These are phyloP conservation scores for Aphidius gifuensis DNA, from an alignment of 1,140 invertebrate species.

Conservation along the genomic window DNA sequence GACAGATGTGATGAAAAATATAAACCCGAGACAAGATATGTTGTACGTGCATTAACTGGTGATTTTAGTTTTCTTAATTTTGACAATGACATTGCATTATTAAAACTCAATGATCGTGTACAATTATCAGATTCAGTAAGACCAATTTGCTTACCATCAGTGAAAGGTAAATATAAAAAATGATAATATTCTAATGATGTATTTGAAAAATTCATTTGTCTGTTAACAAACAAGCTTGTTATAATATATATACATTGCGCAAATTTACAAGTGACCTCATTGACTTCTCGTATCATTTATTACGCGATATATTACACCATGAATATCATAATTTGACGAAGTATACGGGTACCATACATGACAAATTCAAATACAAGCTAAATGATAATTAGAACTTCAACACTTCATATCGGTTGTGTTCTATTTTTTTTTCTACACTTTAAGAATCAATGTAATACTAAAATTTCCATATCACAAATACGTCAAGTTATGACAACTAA, in stretches of 20 bases:
- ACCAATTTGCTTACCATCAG: conserved; percentile 74
- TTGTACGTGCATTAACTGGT: conserved; percentile 69
- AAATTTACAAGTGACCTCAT: conserved; percentile 22
- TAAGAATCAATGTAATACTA: not conserved
- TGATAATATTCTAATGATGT: not conserved
- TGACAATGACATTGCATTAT: conserved; percentile 80
- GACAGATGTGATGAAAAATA: conserved; percentile 72
- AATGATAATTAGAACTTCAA: not conserved
- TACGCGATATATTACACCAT: conserved; percentile 24
- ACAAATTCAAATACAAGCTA: not conserved
- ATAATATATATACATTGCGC: conserved; percentile 12
- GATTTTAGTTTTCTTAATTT: conserved; percentile 80
- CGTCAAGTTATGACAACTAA: too few relatives aligned
- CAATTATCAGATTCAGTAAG: conserved; percentile 70
- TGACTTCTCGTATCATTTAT: conserved; percentile 23
- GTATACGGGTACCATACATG: conserved; percentile 15
- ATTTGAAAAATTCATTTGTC: not conserved
- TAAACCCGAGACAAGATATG: conserved; percentile 71
- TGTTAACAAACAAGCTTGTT: not conserved
- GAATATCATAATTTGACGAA: conserved; percentile 29
- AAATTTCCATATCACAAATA: not conserved
- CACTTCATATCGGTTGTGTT: too few relatives aligned
- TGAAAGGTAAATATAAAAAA: conserved; percentile 54
- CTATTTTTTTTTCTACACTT: not conserved
- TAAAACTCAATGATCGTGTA: conserved; percentile 74